These are phyloP conservation scores for Zaprionus inermis DNA, from an alignment of 1,140 invertebrate species.

Conservation along the genomic window DNA sequence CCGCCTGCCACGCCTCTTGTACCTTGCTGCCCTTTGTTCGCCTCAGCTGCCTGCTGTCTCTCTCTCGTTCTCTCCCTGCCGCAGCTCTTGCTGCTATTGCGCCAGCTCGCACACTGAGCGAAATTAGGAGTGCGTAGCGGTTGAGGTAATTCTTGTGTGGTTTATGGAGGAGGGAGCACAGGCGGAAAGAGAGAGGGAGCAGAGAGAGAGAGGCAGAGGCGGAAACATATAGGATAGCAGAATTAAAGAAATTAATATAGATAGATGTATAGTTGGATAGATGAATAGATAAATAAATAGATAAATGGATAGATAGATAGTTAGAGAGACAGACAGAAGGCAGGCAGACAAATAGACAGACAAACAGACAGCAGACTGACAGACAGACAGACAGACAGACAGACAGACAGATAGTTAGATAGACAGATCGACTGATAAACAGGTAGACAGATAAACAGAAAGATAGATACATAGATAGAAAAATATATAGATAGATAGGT, in stretches of 20 bases:
- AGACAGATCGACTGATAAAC: background rate
- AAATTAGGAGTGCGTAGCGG: background rate
- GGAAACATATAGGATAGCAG: too few relatives aligned
- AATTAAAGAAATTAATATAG: too few relatives aligned
- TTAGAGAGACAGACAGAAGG: background rate
- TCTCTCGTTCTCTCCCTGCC: constrained; percentile 11
- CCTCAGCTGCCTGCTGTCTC: constrained; percentile 18
- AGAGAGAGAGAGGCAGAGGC: background rate
- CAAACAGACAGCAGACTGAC: accelerated
- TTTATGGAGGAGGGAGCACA: background rate
- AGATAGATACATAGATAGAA: too few relatives aligned
- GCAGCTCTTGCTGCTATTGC: constrained; percentile 13
- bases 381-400: background rate
- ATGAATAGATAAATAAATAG: too few relatives aligned
- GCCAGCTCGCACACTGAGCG: constrained; percentile 21
- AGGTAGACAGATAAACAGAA: too few relatives aligned
- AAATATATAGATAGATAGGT: background rate
- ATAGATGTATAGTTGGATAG: too few relatives aligned
- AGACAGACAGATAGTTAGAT: too few relatives aligned
- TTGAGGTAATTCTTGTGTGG: background rate
- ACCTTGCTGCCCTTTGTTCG: constrained; percentile 44
- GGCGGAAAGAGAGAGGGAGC: background rate
- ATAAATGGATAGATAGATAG: background rate
- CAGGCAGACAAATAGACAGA: background rate
- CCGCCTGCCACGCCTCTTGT: constrained; percentile 33